Evolutionary conservation across 1,140 invertebrate species (phyloP), one percentile per base, ranked within the genome.

Genomic region (Uloborus diversus): DNA sequence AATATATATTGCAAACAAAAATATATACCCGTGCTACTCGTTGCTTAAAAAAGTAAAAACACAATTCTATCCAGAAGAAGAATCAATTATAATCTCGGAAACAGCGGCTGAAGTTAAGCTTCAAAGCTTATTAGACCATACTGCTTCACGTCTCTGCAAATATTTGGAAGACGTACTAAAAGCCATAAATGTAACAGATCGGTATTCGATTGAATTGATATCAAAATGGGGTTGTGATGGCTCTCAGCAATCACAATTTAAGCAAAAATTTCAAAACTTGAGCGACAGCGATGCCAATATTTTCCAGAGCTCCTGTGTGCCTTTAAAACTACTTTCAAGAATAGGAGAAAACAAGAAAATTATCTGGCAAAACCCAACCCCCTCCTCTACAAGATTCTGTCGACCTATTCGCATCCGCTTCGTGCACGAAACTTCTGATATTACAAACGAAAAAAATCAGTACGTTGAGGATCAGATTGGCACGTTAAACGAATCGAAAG

Each of bases 251-350:
- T 64, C 61, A 13, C 14, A 30, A 33, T 64, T 4, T 25, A 64
- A 64, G 30, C 61, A 64, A 64, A 64, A 64, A 17, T 64, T 64
- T 64, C 25, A 64, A 64, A 64, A n/a, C 11, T 17, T n/a, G n/a
- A n/a, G n/a, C n/a, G n/a, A n/a, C n/a, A n/a, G n/a, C n/a, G n/a
- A n/a, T n/a, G n/a, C n/a, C n/a, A n/a, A n/a, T n/a, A n/a, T n/a
- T n/a, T n/a, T n/a, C n/a, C n/a, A n/a, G n/a, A n/a, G n/a, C n/a
- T n/a, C n/a, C n/a, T n/a, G n/a, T n/a, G n/a, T n/a, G n/a, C n/a
- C n/a, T n/a, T n/a, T n/a, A n/a, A n/a, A 30, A n/a, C n/a, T n/a
- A n/a, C n/a, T n/a, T n/a, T n/a, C n/a, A n/a, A n/a, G n/a, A n/a
- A n/a, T n/a, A 64, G 14, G 13, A 14, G 3, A 3, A 64, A 30